phyloP scores from a whole-genome alignment of 2,797 vertebrate genomes.

The Thaleichthys pacificus region DNA sequence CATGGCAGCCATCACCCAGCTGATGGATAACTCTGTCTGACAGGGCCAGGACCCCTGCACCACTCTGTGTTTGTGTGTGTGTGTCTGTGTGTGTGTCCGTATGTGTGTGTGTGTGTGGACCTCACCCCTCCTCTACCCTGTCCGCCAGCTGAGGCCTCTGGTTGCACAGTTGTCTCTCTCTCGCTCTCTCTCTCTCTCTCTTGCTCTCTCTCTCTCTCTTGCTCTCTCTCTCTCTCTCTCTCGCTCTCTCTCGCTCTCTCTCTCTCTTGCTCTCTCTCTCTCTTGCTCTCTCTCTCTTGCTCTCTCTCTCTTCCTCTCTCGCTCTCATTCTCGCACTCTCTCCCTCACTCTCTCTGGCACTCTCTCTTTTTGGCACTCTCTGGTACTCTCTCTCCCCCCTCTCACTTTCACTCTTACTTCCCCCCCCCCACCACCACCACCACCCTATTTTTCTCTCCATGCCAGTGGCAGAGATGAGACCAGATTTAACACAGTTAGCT shows the following conservation, averaged over 20 bases:
- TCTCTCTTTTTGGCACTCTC: slow-evolving; percentile 5
- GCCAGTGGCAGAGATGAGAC: too few relatives aligned
- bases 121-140: slow-evolving; percentile 41
- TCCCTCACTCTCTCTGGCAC: slow-evolving; percentile 56
- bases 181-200: slow-evolving; percentile 29
- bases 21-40: slow-evolving; percentile 78
- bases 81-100: neutral
- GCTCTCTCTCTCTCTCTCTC: slow-evolving; percentile 20
- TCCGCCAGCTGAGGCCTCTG: slow-evolving; percentile 60
- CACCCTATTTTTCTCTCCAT: too few relatives aligned
- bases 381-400: too few relatives aligned
- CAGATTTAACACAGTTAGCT: too few relatives aligned
- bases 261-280: slow-evolving; percentile 40
- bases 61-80: slow-evolving; percentile 31
- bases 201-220: slow-evolving; percentile 14
- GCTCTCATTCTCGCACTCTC: slow-evolving; percentile 40
- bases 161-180: slow-evolving; percentile 35
- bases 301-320: neutral
- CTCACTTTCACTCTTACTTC: too few relatives aligned
- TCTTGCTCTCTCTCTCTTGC: slow-evolving; percentile 1
- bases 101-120: neutral
- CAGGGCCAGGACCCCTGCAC: slow-evolving; percentile 77
- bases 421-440: too few relatives aligned
- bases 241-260: slow-evolving; percentile 20
- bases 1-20: slow-evolving; percentile 67